Conservation (phyloP, 2,113 vertebrate species). For the Hemiscyllium ocellatum region DNA sequence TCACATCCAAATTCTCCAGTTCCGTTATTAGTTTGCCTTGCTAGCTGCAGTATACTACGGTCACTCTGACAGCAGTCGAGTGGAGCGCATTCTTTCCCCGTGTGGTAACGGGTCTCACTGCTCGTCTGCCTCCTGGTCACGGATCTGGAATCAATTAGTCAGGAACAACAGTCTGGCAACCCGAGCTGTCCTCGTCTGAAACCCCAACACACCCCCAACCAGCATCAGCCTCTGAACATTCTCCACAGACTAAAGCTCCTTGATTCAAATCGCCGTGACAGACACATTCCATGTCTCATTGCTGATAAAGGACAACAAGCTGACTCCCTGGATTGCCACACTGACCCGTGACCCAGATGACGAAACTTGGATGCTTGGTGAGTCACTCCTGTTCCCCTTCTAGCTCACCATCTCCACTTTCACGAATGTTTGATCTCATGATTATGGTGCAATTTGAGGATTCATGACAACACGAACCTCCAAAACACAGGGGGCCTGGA, state of each 20-base stretch:
- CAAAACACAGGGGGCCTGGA: background rate
- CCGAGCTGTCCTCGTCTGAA: background rate
- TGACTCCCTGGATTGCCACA: background rate
- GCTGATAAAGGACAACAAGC: background rate
- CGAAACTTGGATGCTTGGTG: background rate
- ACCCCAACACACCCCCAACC: background rate
- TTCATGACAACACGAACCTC: background rate
- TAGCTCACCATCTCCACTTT: background rate
- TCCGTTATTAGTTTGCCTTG: background rate
- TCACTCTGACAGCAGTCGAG: background rate
- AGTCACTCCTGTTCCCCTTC: background rate
- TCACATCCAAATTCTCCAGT: background rate
- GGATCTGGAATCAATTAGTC: conserved; percentile 30
- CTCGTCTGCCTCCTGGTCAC: conserved; percentile 12
- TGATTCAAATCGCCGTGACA: background rate
- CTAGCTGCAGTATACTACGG: background rate
- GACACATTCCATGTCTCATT: background rate
- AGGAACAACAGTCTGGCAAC: background rate
- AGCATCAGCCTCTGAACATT: background rate
- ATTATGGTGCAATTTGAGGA: background rate
- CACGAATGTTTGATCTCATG: no score
- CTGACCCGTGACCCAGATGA: background rate
- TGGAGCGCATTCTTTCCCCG: background rate
- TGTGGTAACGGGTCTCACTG: background rate
- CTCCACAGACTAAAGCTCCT: background rate